These are phyloP conservation scores for Lepeophtheirus nordmannii DNA, from an alignment of 2,888 invertebrate species.

Conservation along the genomic window DNA sequence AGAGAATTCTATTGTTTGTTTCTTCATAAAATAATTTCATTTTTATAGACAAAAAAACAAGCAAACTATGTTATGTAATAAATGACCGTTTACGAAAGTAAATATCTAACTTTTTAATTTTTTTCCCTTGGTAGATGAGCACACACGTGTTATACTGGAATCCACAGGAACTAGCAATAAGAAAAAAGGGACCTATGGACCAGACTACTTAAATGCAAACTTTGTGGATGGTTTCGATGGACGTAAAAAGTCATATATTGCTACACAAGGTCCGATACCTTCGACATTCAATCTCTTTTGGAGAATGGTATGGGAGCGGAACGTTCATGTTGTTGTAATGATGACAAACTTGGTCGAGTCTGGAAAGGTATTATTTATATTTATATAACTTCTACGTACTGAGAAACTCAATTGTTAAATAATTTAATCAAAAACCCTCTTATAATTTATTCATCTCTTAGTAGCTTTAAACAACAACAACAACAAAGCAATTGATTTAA, in stretches of 20 bases:
- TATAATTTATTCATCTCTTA: too few species aligned
- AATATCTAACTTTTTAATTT: too few species aligned
- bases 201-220: conserved; percentile 88
- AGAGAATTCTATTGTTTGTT: too few species aligned
- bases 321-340: conserved; percentile 86
- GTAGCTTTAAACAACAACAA: too few species aligned
- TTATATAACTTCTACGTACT: too few species aligned
- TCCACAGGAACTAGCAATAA: conserved; percentile 25
- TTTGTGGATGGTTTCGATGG: conserved; percentile 73
- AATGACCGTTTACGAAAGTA: too few species aligned
- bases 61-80: too few species aligned
- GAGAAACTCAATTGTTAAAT: too few species aligned
- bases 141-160: conserved; percentile 37
- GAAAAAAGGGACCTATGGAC: conserved; percentile 30
- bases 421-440: too few species aligned
- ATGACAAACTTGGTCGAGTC: conserved; percentile 90
- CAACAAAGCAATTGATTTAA: too few species aligned
- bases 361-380: conserved; percentile 38
- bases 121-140: conserved; percentile 43
- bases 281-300: conserved; percentile 83
- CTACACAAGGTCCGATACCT: conserved; percentile 52
- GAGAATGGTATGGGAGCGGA: conserved; percentile 96
- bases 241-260: conserved; percentile 71
- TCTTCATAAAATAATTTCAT: too few species aligned
- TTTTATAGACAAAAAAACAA: too few species aligned